Percentiles rank a stretch among this genome's conserved stretches.
These are phyloP conservation scores for Falcunculus frontatus DNA, from an alignment of 2,113 vertebrate genomes.

Conservation along the genomic window DNA sequence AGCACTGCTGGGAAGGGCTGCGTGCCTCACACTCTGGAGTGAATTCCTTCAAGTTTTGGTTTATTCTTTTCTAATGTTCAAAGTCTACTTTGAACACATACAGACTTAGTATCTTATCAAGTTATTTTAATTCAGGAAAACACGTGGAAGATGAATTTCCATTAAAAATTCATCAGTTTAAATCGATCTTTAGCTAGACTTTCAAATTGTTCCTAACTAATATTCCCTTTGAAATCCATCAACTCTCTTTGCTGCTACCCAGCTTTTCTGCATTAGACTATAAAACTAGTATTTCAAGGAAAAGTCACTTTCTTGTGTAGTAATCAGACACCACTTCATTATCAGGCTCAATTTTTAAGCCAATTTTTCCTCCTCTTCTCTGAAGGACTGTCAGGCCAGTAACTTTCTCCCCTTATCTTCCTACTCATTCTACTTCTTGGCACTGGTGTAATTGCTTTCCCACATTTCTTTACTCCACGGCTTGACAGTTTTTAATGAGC, in stretches of 20 bases:
- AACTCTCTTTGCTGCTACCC: not conserved
- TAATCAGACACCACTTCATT: not conserved
- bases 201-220: constrained; percentile 11
- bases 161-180: constrained; percentile 3
- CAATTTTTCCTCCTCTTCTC: constrained; percentile 4
- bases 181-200: not conserved
- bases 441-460: not conserved
- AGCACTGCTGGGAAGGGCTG: not conserved
- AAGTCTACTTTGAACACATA: not conserved
- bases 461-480: not conserved
- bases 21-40: accelerated
- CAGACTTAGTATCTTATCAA: not conserved
- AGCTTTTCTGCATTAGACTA: not conserved
- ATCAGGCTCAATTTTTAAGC: not conserved
- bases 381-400: not conserved
- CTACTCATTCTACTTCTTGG: not conserved
- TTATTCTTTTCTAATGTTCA: not conserved
- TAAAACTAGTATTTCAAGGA: not conserved
- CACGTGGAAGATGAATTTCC: not conserved
- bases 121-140: not conserved
- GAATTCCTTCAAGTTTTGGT: not conserved
- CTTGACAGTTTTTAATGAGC: not conserved
- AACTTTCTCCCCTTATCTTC: constrained; percentile 25
- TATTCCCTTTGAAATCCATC: constrained; percentile 8
- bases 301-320: not conserved